Conservation (phyloP, 2,797 vertebrate genomes). For the Lepilemur septentrionalis region DNA sequence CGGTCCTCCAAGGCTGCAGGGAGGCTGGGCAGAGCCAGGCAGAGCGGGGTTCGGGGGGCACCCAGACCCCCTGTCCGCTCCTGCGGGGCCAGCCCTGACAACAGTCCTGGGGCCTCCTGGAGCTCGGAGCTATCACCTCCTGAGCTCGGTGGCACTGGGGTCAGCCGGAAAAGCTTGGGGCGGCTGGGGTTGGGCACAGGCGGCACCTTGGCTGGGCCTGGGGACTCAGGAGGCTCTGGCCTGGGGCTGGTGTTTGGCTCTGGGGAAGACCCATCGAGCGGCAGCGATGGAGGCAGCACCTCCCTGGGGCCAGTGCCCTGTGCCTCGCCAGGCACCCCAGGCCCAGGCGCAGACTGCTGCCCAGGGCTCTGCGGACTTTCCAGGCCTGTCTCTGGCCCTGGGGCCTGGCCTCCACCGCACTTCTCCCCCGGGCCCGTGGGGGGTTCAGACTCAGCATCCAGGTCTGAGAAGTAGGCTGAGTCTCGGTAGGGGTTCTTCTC, state of each 20-base stretch:
- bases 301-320: not conserved
- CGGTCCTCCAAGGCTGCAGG: slow-evolving; percentile 69
- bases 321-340: not conserved
- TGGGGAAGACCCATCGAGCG: not conserved
- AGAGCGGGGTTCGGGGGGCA: not conserved
- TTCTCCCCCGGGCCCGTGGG: slow-evolving; percentile 18
- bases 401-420: fast-evolving
- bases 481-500: slow-evolving; percentile 93
- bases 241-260: not conserved
- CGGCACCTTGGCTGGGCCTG: not conserved
- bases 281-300: not conserved
- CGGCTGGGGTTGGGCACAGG: not conserved
- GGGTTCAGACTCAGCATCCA: slow-evolving; percentile 89
- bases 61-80: slow-evolving; percentile 70
- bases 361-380: not conserved
- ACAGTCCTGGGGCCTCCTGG: not conserved
- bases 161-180: slow-evolving; percentile 79
- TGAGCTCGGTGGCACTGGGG: not conserved
- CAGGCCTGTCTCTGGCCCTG: not conserved
- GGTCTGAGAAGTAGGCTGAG: slow-evolving; percentile 98
- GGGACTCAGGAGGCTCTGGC: not conserved
- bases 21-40: slow-evolving; percentile 58
- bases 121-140: not conserved
- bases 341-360: not conserved
- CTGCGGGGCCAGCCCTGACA: slow-evolving; percentile 66